These are phyloP conservation scores for Drosophila cardini DNA, from an alignment of 1,140 invertebrate species.

Conservation along the genomic window DNA sequence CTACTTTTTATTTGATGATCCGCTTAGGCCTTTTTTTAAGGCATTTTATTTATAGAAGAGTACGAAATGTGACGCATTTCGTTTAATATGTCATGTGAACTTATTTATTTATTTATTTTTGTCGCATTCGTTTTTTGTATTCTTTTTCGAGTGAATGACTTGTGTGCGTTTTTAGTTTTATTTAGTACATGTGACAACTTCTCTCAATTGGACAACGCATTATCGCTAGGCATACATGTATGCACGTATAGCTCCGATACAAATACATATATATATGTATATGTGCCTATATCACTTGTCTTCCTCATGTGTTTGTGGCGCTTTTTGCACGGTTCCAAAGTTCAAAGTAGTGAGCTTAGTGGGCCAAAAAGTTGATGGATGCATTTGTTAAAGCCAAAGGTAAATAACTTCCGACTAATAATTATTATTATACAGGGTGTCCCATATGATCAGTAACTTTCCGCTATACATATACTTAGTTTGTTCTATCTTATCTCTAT, in stretches of 20 bases:
- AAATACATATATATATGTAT: slow-evolving; percentile 1
- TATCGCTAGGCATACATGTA: slow-evolving; percentile 10
- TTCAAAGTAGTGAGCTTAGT: slow-evolving; percentile 46
- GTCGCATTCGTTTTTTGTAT: slow-evolving; percentile 14
- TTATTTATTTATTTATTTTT: slow-evolving; percentile 52
- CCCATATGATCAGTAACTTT: slow-evolving; percentile 38
- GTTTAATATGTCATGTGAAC: slow-evolving; percentile 52
- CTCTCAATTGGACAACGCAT: slow-evolving; percentile 48
- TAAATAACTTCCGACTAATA: slow-evolving; percentile 66
- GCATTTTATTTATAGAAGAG: slow-evolving; percentile 55
- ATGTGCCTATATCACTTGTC: slow-evolving; percentile 25
- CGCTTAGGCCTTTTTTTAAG: slow-evolving; percentile 40
- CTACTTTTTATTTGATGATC: slow-evolving; percentile 21
- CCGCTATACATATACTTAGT: slow-evolving; percentile 1
- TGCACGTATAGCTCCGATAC: not conserved
- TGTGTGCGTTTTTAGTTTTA: slow-evolving; percentile 30
- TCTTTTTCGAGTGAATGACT: slow-evolving; percentile 57
- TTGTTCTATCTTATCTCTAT: slow-evolving; percentile 51
- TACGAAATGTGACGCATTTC: slow-evolving; percentile 65
- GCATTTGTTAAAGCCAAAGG: slow-evolving; percentile 44
- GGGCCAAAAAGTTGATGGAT: slow-evolving; percentile 53
- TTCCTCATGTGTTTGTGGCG: slow-evolving; percentile 45
- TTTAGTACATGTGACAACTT: slow-evolving; percentile 62
- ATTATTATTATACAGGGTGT: slow-evolving; percentile 52
- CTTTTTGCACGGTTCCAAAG: slow-evolving; percentile 54